These are phyloP conservation scores for Miopithecus talapoin DNA, from an alignment of 2,797 vertebrate species.

Conservation along the genomic window DNA sequence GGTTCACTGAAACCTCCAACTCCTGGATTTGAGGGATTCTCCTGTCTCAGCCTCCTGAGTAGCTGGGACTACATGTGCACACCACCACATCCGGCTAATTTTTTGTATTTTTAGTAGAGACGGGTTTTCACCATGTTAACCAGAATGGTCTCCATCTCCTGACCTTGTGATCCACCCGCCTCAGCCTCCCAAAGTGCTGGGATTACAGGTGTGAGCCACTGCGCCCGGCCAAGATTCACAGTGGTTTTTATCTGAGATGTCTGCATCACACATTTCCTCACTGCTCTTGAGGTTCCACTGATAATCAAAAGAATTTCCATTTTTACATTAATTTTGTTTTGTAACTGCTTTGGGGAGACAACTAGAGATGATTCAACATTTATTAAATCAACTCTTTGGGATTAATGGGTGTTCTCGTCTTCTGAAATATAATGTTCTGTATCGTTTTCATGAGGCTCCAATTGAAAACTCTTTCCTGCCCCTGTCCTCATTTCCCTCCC, in stretches of 20 bases:
- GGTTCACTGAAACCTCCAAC: no score
- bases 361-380: constrained; percentile 36
- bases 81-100: rapidly evolving
- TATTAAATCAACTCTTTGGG: neutral
- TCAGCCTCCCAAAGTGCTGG: no score
- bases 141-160: no score
- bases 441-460: neutral
- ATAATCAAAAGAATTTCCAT: constrained; percentile 16
- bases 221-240: no score
- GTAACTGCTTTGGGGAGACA: constrained; percentile 16
- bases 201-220: no score
- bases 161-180: no score
- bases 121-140: no score
- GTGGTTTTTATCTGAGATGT: neutral
- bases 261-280: neutral
- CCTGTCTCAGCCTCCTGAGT: no score
- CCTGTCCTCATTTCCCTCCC: neutral
- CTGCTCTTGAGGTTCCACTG: neutral
- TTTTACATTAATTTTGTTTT: constrained; percentile 56
- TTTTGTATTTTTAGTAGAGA: no score
- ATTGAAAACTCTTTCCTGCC: neutral
- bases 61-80: no score
- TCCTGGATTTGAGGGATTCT: no score
- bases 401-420: neutral
- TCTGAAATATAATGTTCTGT: neutral